Conservation (phyloP, 2,113 vertebrate genomes). For the Callopanchax toddi region DNA sequence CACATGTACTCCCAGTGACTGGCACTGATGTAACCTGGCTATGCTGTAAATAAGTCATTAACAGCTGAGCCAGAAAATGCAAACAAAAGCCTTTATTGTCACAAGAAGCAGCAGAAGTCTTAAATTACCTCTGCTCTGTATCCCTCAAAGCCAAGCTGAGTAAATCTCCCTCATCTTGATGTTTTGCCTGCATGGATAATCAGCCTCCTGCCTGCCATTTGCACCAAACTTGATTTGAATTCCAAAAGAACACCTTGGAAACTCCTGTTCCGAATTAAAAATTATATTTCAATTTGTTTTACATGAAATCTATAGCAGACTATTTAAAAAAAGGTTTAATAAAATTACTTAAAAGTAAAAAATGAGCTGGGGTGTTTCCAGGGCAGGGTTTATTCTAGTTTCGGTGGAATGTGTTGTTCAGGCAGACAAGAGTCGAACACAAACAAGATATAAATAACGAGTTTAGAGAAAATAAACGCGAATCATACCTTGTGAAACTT, state of each 20-base stretch:
- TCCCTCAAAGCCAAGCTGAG: constrained; percentile 63
- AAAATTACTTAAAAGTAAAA: too few species aligned
- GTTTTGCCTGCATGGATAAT: constrained; percentile 22
- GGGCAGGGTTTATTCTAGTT: too few species aligned
- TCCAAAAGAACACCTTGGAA: neutral
- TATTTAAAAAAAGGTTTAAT: too few species aligned
- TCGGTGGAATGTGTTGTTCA: too few species aligned
- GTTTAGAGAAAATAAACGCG: neutral
- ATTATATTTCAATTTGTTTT: neutral
- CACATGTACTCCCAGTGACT: constrained; percentile 25
- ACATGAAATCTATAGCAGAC: neutral
- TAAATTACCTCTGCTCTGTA: constrained; percentile 62
- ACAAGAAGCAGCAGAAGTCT: constrained; percentile 56
- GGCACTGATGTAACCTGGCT: constrained; percentile 29
- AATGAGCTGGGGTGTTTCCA: too few species aligned
- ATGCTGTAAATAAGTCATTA: constrained; percentile 35
- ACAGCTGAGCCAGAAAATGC: constrained; percentile 40
- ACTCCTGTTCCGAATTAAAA: neutral
- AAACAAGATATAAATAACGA: neutral
- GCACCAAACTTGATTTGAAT: constrained; percentile 8
- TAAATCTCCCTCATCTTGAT: constrained; percentile 67
- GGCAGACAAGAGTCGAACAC: neutral
- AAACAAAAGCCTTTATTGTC: constrained; percentile 70
- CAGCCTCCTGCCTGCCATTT: neutral
- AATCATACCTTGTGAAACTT: constrained; percentile 57